A percentile compares a stretch with the other conserved stretches of the same genome.
Evolutionary conservation across 2,113 vertebrate species (phyloP).

Genomic region (Talpa occidentalis): DNA sequence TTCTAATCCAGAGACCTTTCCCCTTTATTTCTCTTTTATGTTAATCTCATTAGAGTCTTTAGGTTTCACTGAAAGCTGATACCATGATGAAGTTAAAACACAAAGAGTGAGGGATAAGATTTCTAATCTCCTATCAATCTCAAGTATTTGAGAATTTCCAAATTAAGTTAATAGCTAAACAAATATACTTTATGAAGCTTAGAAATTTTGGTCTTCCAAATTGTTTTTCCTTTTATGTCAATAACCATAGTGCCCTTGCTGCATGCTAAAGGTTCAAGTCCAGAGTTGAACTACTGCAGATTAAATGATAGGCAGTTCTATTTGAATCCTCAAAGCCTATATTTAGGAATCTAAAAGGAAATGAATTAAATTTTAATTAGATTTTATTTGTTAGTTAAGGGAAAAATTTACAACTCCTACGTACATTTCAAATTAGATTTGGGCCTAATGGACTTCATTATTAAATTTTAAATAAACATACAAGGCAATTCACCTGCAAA

Average conservation of each 20-base stretch:
- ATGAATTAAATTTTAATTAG: background rate
- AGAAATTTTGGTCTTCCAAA: slow-evolving; percentile 55
- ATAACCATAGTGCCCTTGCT: slow-evolving; percentile 15
- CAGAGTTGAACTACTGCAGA: background rate
- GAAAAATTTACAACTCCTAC: background rate
- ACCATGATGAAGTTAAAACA: slow-evolving; percentile 79
- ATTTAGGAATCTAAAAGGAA: background rate
- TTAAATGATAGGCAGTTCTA: slow-evolving; percentile 12
- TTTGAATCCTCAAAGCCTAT: background rate
- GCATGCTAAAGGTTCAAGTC: slow-evolving; percentile 38
- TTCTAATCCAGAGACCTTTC: slow-evolving; percentile 73
- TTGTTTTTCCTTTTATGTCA: slow-evolving; percentile 51
- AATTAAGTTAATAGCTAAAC: slow-evolving; percentile 82
- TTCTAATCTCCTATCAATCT: slow-evolving; percentile 78
- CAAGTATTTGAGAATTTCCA: slow-evolving; percentile 81
- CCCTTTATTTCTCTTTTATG: slow-evolving; percentile 83
- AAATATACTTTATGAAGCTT: slow-evolving; percentile 69
- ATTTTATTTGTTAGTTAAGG: background rate
- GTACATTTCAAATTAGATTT: slow-evolving; percentile 58
- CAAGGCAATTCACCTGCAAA: background rate
- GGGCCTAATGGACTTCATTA: background rate
- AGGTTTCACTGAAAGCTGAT: slow-evolving; percentile 87
- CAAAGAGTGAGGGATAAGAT: slow-evolving; percentile 71
- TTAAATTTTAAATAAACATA: slow-evolving; percentile 48
- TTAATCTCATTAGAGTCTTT: slow-evolving; percentile 84